Base-by-base conservation (phyloP, 2,797 vertebrate species). In the Pyrocephalus nanus region DNA sequence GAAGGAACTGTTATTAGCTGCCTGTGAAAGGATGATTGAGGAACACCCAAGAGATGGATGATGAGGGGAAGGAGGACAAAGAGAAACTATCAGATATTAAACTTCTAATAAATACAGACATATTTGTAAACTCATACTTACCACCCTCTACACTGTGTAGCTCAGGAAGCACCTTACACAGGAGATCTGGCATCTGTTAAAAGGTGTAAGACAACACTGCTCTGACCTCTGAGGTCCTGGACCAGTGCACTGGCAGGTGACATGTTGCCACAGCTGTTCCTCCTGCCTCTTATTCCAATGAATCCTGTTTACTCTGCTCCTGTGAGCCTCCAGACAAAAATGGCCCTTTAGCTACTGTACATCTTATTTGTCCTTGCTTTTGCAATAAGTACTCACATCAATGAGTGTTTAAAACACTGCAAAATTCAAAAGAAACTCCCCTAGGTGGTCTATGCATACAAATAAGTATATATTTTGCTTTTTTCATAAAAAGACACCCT, bases 401-500 rank as follows among this genome's bases (percentile, higher is more conserved):
- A 70, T 61, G 93, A 96, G 95, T 84, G 90, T 92, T 97, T 96
- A 96, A 96, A 96, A 94, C 92, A 67, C 94, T 88, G 92, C 95
- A 96, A 90, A 94, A 97, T 96, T 96, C 96, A 96, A 96, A 96
- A 96, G 95, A 85, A 96, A 95, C 79, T 96, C 96, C 96, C 96
- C 88, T 90, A 96, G 96, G 90, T 96, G 96, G 93, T 93, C 95
- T 94, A 64, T 96, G 96, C 95, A 96, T 95, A 96, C 86, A 95
- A 96, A 97, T 96, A 90, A 96, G 95, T 96, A 93, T 95, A 93
- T 92, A 97, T 97, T 96, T 97, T 96, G 94, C 94, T 88, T 97
- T 97, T 97, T 97, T 96, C 94, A 97, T 86, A 92, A 95, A 97
- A 97, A 96, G 96, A 96, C 95, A 91, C 95, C 97, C 96, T 88